Percentiles rank a stretch among this genome's conserved stretches.
Evolutionary conservation across 2,797 vertebrate species (phyloP).

Genomic region (Avahi laniger): DNA sequence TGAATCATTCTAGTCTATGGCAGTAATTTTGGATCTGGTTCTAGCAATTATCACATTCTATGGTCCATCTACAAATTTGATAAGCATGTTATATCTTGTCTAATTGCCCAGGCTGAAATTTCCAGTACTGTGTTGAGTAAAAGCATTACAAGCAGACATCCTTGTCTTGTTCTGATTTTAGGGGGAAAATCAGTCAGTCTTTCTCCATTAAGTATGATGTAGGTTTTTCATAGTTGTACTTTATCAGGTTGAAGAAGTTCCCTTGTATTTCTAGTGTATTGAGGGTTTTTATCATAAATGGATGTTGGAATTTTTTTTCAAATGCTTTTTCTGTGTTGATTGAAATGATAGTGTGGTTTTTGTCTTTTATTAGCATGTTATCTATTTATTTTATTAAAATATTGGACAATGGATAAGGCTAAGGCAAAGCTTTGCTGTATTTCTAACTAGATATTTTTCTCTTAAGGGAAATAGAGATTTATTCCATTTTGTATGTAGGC

Average conservation of each 20-base stretch:
- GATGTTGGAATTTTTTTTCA: background rate
- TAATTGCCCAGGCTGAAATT: background rate
- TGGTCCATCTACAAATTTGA: background rate
- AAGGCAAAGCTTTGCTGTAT: conserved; percentile 26
- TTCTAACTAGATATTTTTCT: background rate
- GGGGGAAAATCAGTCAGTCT: background rate
- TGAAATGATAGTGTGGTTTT: background rate
- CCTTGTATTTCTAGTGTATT: background rate
- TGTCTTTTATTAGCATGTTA: background rate
- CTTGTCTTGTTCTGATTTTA: background rate
- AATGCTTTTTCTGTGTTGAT: background rate
- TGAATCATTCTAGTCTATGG: background rate
- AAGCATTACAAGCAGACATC: background rate
- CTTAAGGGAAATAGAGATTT: background rate
- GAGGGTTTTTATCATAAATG: background rate
- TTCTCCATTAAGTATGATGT: background rate
- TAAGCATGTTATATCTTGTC: background rate
- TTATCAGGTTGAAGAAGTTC: background rate
- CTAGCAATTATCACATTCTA: background rate
- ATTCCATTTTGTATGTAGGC: background rate
- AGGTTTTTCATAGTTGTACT: background rate
- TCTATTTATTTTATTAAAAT: background rate
- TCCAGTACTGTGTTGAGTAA: background rate
- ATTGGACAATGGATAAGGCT: background rate
- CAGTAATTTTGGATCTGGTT: background rate